Percentiles rank a stretch among this genome's conserved stretches.
Evolutionary conservation across 2,888 invertebrate species (phyloP).

Genomic region (Amblyteles armatorius): DNA sequence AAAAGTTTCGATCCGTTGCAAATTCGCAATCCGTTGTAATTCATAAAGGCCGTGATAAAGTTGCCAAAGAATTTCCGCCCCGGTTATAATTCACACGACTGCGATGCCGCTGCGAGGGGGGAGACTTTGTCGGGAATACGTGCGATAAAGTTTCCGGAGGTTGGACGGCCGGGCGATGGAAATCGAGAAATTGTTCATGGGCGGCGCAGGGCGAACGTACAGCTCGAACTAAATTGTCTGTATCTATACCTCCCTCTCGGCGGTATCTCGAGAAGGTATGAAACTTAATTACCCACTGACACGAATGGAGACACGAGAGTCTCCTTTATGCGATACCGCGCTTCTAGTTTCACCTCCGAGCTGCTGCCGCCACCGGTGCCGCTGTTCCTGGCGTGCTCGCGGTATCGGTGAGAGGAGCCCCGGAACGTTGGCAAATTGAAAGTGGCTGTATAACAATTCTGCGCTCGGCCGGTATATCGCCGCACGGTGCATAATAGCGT

Average conservation of each 20-base stretch:
- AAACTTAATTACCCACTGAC: slow-evolving; percentile 76
- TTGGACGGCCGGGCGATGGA: slow-evolving; percentile 26
- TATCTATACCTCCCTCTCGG: slow-evolving; percentile 33
- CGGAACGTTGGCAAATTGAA: slow-evolving; percentile 51
- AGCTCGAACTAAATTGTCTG: slow-evolving; percentile 36
- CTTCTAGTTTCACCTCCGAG: slow-evolving; percentile 26
- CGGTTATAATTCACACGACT: slow-evolving; percentile 9
- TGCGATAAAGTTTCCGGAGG: background rate
- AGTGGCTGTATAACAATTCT: slow-evolving; percentile 52
- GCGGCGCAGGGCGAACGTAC: slow-evolving; percentile 16
- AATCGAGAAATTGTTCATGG: slow-evolving; percentile 63
- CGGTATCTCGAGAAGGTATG: slow-evolving; percentile 71
- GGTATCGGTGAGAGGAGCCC: slow-evolving; percentile 6
- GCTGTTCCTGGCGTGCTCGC: background rate
- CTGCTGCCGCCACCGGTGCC: background rate
- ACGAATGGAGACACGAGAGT: slow-evolving; percentile 72
- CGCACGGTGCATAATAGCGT: background rate
- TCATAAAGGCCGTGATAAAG: slow-evolving; percentile 3
- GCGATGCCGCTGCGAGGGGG: background rate
- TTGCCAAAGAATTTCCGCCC: background rate
- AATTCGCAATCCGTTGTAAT: background rate
- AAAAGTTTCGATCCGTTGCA: background rate
- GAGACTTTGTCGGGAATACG: background rate
- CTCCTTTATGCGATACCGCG: slow-evolving; percentile 62
- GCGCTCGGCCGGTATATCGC: slow-evolving; percentile 3